phyloP scores from a whole-genome alignment of 2,113 vertebrate genomes.

The Limanda limanda region DNA sequence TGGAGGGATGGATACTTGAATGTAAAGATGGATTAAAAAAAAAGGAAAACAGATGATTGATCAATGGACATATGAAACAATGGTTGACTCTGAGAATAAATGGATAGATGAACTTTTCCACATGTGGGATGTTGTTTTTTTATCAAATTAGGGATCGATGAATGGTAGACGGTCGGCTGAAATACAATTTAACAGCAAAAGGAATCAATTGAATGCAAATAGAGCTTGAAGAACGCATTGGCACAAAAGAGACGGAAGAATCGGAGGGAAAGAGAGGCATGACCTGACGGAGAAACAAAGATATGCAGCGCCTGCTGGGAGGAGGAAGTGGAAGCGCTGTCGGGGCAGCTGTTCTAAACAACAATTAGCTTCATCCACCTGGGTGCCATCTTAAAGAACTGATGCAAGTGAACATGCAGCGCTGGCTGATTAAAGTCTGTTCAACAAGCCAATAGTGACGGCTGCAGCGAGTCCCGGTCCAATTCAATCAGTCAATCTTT shows the following conservation, averaged over 20 bases:
- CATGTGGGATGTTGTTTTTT: not conserved
- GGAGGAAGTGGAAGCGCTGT: constrained; percentile 34
- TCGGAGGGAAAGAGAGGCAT: not conserved
- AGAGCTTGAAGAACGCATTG: not conserved
- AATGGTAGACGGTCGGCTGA: not conserved
- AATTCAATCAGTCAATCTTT: constrained; percentile 52
- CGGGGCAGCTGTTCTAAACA: constrained; percentile 60
- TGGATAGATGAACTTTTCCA: not conserved
- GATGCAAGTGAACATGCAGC: constrained; percentile 69
- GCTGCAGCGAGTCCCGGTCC: constrained; percentile 32
- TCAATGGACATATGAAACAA: not conserved
- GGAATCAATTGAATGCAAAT: not conserved
- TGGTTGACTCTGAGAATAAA: not conserved
- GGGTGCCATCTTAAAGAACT: constrained; percentile 74
- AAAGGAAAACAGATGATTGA: not conserved
- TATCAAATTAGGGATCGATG: not conserved
- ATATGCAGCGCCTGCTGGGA: constrained; percentile 17
- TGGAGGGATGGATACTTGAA: constrained; percentile 21
- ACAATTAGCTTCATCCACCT: constrained; percentile 69
- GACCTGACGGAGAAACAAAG: constrained; percentile 32
- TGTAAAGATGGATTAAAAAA: constrained; percentile 11
- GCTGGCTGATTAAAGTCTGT: constrained; percentile 76
- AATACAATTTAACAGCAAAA: not conserved
- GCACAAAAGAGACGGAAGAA: not conserved
- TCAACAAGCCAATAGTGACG: constrained; percentile 50